Percentiles rank a stretch among this genome's conserved stretches.
phyloP scores from a whole-genome alignment of 2,113 vertebrate species.

The Boulengeromyrus knoepffleri region DNA sequence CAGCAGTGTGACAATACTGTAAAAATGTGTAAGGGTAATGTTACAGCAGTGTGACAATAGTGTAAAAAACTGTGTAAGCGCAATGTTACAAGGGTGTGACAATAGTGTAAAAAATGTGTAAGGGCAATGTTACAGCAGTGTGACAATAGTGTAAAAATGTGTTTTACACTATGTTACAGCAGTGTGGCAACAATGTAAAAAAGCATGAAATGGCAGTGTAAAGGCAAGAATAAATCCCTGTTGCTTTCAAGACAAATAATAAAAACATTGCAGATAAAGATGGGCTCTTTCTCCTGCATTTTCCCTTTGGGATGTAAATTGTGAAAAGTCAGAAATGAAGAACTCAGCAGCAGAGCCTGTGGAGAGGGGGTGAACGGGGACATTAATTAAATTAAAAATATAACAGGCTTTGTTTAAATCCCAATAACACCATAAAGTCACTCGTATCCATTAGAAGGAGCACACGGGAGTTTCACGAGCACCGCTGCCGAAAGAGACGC shows the following conservation, averaged over 20 bases:
- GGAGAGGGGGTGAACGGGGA: neutral
- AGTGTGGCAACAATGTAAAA: neutral
- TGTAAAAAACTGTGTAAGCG: neutral
- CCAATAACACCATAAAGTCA: conserved; percentile 21
- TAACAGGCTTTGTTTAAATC: conserved; percentile 33
- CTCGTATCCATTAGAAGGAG: conserved; percentile 18
- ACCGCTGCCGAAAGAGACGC: neutral
- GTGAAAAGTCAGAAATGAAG: conserved; percentile 23
- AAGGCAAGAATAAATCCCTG: neutral
- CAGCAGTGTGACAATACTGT: neutral
- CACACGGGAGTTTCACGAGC: neutral
- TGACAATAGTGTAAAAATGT: neutral
- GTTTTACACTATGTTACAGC: neutral
- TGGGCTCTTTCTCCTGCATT: neutral
- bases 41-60: neutral
- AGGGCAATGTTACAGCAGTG: neutral
- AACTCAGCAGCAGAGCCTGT: conserved; percentile 12
- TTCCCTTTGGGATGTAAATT: conserved; percentile 17
- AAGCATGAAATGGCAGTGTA: neutral
- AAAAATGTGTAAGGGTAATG: neutral
- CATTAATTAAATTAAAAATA: conserved; percentile 31
- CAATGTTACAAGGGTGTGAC: neutral
- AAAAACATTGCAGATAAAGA: neutral
- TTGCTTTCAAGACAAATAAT: neutral
- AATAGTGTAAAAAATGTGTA: neutral